phyloP scores from a whole-genome alignment of 2,888 invertebrate genomes.

The Nasonovia ribisnigri region DNA sequence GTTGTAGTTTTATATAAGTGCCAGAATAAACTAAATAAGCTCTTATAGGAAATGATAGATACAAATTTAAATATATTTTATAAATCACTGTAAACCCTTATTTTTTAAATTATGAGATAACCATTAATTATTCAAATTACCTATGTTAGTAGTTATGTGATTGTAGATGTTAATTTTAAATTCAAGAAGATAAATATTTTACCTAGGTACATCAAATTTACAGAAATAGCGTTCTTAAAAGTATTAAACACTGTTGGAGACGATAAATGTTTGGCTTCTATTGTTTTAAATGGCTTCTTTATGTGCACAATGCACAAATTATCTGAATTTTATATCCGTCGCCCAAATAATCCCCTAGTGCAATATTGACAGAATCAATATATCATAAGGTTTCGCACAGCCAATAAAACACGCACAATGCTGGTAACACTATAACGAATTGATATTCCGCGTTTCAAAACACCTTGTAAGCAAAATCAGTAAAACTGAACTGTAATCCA shows the following conservation, averaged over 20 bases:
- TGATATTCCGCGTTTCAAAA: slow-evolving; percentile 59
- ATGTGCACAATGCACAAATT: slow-evolving; percentile 59
- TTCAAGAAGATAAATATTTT: background rate
- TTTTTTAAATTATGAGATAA: background rate
- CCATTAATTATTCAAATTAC: background rate
- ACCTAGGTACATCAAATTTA: background rate
- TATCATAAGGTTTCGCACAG: slow-evolving; percentile 54
- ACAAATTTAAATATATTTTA: background rate
- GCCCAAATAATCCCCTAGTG: slow-evolving; percentile 58
- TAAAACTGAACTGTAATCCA: slow-evolving; percentile 59
- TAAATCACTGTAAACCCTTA: background rate
- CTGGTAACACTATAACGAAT: slow-evolving; percentile 54
- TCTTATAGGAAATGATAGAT: background rate
- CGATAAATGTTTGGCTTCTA: slow-evolving; percentile 61
- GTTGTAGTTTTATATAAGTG: background rate
- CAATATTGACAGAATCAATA: slow-evolving; percentile 54
- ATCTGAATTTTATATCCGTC: slow-evolving; percentile 58
- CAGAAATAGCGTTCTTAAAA: background rate
- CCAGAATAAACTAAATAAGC: background rate
- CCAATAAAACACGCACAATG: slow-evolving; percentile 63
- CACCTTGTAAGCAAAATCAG: slow-evolving; percentile 60
- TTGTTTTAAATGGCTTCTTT: slow-evolving; percentile 61
- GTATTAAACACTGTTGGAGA: slow-evolving; percentile 11
- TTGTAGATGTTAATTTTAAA: background rate
- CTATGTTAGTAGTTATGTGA: background rate